Evolutionary conservation across 1,140 invertebrate species (phyloP).

Genomic region (Tetramorium parvispinum): DNA sequence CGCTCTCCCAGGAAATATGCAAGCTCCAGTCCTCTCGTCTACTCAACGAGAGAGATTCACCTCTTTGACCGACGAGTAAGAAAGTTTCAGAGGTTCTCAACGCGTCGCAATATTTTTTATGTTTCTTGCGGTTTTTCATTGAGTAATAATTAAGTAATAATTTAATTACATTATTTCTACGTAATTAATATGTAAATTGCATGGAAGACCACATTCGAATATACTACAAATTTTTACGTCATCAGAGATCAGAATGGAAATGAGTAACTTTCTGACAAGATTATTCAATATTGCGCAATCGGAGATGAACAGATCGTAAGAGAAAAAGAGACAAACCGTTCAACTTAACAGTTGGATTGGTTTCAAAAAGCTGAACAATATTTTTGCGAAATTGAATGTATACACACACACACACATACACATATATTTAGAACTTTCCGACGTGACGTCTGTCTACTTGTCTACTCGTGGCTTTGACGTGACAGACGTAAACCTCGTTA

Average conservation of each 20-base stretch:
- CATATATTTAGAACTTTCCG: slow-evolving; percentile 5
- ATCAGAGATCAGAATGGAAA: background rate
- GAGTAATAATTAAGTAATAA: background rate
- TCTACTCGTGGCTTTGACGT: slow-evolving; percentile 11
- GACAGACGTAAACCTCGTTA: slow-evolving; percentile 45
- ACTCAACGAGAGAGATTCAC: slow-evolving; percentile 6
- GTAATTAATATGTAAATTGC: background rate
- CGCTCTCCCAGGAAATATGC: slow-evolving; percentile 28
- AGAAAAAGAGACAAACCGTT: background rate
- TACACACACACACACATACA: background rate
- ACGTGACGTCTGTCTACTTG: background rate
- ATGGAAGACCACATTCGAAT: background rate
- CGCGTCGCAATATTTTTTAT: background rate
- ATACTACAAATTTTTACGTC: background rate
- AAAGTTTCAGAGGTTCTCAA: slow-evolving; percentile 49
- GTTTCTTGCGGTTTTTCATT: background rate
- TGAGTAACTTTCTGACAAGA: background rate
- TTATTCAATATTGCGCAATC: slow-evolving; percentile 41
- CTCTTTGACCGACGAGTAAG: slow-evolving; percentile 17
- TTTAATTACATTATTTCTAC: background rate
- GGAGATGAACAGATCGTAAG: background rate
- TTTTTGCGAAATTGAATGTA: background rate
- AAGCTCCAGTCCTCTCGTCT: background rate
- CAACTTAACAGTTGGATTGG: slow-evolving; percentile 42
- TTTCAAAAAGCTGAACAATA: slow-evolving; percentile 49